Evolutionary conservation across 2,113 vertebrate species (phyloP).

Genomic region (Phaethornis superciliosus): DNA sequence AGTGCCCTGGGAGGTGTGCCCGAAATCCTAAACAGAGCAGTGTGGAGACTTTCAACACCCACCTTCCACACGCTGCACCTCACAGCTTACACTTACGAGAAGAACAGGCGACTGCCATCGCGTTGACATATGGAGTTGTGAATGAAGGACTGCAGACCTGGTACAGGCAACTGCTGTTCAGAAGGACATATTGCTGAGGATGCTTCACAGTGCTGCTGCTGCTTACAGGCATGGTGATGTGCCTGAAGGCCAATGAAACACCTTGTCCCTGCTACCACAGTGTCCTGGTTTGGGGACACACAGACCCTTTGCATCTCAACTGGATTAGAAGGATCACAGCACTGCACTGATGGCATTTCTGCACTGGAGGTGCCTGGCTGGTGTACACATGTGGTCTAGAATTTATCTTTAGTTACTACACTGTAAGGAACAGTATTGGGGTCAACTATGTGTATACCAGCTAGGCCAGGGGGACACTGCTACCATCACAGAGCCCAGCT

Average conservation of each 20-base stretch:
- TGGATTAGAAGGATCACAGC: background rate
- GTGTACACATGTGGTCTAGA: background rate
- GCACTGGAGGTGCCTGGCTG: background rate
- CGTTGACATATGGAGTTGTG: background rate
- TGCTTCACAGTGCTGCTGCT: background rate
- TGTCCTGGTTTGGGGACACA: too few relatives aligned
- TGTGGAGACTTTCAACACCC: background rate
- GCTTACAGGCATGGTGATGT: background rate
- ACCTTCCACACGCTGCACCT: background rate
- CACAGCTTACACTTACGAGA: background rate
- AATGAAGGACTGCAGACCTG: background rate
- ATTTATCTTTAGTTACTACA: background rate
- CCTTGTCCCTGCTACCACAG: background rate
- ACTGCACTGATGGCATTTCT: background rate
- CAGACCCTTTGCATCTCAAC: background rate
- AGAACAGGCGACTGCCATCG: rapidly evolving
- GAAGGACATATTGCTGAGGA: background rate
- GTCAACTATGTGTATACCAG: background rate
- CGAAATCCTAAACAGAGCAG: background rate
- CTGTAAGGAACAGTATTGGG: background rate
- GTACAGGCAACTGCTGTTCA: background rate
- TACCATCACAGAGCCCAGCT: background rate
- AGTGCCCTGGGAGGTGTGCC: constrained; percentile 38
- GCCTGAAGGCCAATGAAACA: background rate
- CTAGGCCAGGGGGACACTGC: background rate